These are phyloP conservation scores for Stomorhina lunata DNA, from an alignment of 2,888 invertebrate species.

Conservation along the genomic window DNA sequence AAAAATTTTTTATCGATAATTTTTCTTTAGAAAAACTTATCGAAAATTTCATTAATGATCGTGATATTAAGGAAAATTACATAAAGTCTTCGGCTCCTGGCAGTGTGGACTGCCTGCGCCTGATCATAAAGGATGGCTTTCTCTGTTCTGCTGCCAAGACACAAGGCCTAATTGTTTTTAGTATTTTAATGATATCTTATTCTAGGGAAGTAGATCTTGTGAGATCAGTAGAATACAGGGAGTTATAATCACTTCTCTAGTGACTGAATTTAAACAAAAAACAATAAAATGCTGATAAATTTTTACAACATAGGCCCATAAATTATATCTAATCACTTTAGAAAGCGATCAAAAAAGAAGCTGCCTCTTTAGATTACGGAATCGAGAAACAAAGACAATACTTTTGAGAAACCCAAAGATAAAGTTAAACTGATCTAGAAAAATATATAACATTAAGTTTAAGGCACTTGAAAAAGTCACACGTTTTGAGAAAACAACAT, in stretches of 20 bases:
- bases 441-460: background rate
- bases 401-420: background rate
- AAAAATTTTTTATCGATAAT: too few species aligned
- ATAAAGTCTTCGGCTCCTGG: too few species aligned
- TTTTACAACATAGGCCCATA: background rate
- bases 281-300: background rate
- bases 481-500: background rate
- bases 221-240: background rate
- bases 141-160: too few species aligned
- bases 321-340: background rate
- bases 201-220: background rate
- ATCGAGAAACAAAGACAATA: background rate
- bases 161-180: too few species aligned
- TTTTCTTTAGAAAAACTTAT: too few species aligned
- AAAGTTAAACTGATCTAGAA: conserved; percentile 16
- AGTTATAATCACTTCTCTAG: background rate
- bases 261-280: background rate
- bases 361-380: conserved; percentile 11
- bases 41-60: too few species aligned
- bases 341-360: background rate
- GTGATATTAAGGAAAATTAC: too few species aligned
- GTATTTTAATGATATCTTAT: too few species aligned
- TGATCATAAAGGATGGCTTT: too few species aligned
- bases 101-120: too few species aligned
- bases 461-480: background rate